phyloP scores from a whole-genome alignment of 2,888 invertebrate species.

The Diplolepis rosae region DNA sequence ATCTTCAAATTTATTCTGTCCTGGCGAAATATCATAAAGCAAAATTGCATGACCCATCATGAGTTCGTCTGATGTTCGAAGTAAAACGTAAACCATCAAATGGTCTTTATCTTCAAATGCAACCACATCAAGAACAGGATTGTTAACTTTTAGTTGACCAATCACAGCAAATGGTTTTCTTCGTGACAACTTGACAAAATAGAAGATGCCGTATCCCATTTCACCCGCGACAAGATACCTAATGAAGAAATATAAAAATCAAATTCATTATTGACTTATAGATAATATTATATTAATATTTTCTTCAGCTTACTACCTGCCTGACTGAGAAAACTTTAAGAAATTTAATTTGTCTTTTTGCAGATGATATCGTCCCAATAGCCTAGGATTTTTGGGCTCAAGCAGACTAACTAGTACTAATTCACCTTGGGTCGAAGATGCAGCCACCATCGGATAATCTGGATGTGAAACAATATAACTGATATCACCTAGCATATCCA shows the following conservation, averaged over 20 bases:
- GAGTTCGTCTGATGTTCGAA: neutral
- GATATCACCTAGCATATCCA: slow-evolving; percentile 53
- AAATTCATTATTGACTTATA: neutral
- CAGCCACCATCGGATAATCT: slow-evolving; percentile 58
- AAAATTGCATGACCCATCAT: neutral
- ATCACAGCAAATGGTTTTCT: neutral
- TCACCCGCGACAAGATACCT: slow-evolving; percentile 56
- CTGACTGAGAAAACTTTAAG: slow-evolving; percentile 62
- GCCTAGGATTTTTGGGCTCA: slow-evolving; percentile 50
- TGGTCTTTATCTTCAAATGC: neutral
- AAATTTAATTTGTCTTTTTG: slow-evolving; percentile 58
- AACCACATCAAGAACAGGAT: neutral
- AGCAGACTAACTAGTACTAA: slow-evolving; percentile 54
- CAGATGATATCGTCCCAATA: slow-evolving; percentile 52
- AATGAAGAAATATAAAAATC: neutral
- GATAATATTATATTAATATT: slow-evolving; percentile 35
- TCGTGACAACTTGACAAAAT: slow-evolving; percentile 50
- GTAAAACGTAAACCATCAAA: neutral
- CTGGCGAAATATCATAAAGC: neutral
- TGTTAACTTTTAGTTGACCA: neutral
- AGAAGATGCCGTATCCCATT: slow-evolving; percentile 58
- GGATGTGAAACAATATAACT: slow-evolving; percentile 56
- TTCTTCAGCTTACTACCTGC: slow-evolving; percentile 45
- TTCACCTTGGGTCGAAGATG: slow-evolving; percentile 59
- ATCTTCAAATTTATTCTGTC: neutral